A percentile compares a stretch with the other conserved stretches of the same genome.
Conservation (phyloP, 2,113 vertebrate genomes). For the Phalacrocorax carbo region DNA sequence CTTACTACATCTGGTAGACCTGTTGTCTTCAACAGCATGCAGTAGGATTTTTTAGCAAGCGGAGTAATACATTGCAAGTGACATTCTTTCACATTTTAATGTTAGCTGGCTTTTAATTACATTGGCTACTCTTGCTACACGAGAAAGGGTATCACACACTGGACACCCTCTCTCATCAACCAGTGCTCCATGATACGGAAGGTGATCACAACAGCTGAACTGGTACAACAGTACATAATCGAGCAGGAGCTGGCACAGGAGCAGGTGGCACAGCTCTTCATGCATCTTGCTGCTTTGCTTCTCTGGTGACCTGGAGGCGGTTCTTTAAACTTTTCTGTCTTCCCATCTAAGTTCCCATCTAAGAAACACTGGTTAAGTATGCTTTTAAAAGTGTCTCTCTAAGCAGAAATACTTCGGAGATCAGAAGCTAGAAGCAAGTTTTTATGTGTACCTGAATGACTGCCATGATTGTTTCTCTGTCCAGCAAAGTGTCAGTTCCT, state of each 20-base stretch:
- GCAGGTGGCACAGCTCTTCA: not conserved
- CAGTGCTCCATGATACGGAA: fast-evolving
- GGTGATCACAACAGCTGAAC: not conserved
- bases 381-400: not conserved
- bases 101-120: not conserved
- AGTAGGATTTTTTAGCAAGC: not conserved
- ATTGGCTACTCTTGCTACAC: not conserved
- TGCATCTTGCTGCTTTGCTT: not conserved
- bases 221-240: not conserved
- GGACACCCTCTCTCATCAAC: not conserved
- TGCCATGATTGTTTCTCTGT: not conserved
- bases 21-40: not conserved
- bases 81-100: not conserved
- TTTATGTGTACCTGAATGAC: not conserved
- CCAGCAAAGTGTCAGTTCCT: not conserved
- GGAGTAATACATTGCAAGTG: not conserved
- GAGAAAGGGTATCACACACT: fast-evolving
- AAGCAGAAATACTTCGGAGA: not conserved
- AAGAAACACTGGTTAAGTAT: not conserved
- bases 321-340: not conserved
- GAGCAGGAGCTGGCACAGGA: not conserved
- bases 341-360: not conserved
- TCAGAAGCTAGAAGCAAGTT: not conserved
- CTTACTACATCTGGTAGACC: not conserved
- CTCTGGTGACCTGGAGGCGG: not conserved